Percentiles rank a stretch among this genome's conserved stretches.
phyloP scores from a whole-genome alignment of 2,888 invertebrate species.

The Malthinus flaveolus region DNA sequence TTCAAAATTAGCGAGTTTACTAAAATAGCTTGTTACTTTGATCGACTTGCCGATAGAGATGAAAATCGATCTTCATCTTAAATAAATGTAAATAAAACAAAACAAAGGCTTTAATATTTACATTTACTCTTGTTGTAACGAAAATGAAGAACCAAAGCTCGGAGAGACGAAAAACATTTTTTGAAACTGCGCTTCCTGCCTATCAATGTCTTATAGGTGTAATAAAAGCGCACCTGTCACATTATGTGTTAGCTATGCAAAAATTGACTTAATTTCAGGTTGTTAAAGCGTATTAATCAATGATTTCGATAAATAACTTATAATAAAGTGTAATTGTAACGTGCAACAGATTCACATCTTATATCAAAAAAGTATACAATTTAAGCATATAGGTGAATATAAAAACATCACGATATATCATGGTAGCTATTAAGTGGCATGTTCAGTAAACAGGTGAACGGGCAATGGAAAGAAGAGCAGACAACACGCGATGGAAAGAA shows the following conservation, averaged over 20 bases:
- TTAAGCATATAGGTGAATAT: slow-evolving; percentile 33
- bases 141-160: too few species aligned
- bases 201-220: too few species aligned
- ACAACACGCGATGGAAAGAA: slow-evolving; percentile 35
- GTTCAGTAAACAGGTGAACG: slow-evolving; percentile 35
- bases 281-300: slow-evolving; percentile 8
- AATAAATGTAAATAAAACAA: too few species aligned
- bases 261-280: slow-evolving; percentile 11
- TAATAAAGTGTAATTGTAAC: slow-evolving; percentile 21
- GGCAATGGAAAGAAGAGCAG: slow-evolving; percentile 33
- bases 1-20: too few species aligned
- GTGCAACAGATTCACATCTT: slow-evolving; percentile 18
- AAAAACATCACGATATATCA: slow-evolving; percentile 36
- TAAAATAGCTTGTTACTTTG: too few species aligned
- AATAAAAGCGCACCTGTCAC: neutral
- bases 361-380: slow-evolving; percentile 20
- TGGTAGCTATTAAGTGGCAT: slow-evolving; percentile 37
- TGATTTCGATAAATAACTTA: slow-evolving; percentile 9
- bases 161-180: too few species aligned
- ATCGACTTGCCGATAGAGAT: too few species aligned
- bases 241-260: neutral
- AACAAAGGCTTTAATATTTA: too few species aligned
- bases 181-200: too few species aligned
- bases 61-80: too few species aligned
- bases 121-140: too few species aligned